Evolutionary conservation across 2,797 vertebrate species (phyloP).

Genomic region (Pangasius macronema): DNA sequence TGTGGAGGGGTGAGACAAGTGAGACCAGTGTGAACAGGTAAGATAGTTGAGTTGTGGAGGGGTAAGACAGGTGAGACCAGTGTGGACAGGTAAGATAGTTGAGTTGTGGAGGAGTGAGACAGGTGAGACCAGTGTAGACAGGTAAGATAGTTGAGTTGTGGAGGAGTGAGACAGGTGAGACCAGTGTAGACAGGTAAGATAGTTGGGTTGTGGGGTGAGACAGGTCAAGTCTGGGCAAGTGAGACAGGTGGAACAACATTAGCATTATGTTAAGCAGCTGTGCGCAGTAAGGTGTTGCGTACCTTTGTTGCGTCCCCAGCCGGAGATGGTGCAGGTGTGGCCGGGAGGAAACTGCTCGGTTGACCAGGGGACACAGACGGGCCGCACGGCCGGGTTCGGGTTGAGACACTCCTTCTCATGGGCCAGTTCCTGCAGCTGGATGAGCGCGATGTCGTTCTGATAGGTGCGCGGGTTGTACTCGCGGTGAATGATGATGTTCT

Average conservation of each 20-base stretch:
- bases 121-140: too few relatives aligned
- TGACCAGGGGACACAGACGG: slow-evolving; percentile 90
- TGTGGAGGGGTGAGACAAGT: not conserved
- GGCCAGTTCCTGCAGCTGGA: slow-evolving; percentile 72
- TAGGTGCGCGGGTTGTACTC: slow-evolving; percentile 74
- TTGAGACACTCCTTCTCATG: slow-evolving; percentile 57
- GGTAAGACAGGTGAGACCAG: not conserved
- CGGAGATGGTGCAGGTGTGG: slow-evolving; percentile 85
- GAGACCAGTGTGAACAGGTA: not conserved
- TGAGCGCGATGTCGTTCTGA: slow-evolving; percentile 90
- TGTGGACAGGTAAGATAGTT: not conserved
- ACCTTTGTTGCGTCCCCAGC: slow-evolving; percentile 87
- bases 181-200: not conserved
- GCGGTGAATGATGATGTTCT: slow-evolving; percentile 79
- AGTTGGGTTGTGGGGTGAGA: not conserved
- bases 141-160: too few relatives aligned
- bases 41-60: not conserved
- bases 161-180: not conserved
- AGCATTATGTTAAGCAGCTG: not conserved
- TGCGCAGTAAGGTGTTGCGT: slow-evolving; percentile 12
- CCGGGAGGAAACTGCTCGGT: slow-evolving; percentile 77
- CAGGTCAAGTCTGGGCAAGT: not conserved
- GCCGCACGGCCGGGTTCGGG: slow-evolving; percentile 60
- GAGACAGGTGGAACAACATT: not conserved
- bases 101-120: not conserved